Conservation (phyloP, 2,888 invertebrate genomes). For the Lordiphosa fenestrarum region DNA sequence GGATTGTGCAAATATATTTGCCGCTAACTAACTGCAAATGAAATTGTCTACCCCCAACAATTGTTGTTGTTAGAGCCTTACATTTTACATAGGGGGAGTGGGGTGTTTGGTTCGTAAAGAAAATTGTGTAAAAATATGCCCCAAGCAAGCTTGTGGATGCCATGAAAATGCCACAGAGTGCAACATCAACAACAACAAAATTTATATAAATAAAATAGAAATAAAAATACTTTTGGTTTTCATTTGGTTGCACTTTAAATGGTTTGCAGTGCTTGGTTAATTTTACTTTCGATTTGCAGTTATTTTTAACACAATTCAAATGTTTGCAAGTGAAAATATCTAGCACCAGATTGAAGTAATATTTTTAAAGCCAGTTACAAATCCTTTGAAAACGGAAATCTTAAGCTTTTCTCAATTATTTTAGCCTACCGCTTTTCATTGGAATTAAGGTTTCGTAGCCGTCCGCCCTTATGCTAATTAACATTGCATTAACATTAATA, state of each 20-base stretch:
- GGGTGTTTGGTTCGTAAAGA: too few relatives aligned
- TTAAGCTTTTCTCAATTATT: too few relatives aligned
- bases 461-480: too few relatives aligned
- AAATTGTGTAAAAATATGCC: constrained; percentile 51
- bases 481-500: too few relatives aligned
- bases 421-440: too few relatives aligned
- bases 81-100: constrained; percentile 4
- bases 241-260: constrained; percentile 39
- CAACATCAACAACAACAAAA: constrained; percentile 14
- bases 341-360: too few relatives aligned
- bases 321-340: not conserved
- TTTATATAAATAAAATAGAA: constrained; percentile 28
- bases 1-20: constrained; percentile 71
- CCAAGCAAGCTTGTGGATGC: constrained; percentile 26
- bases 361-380: too few relatives aligned
- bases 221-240: constrained; percentile 58
- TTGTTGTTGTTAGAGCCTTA: constrained; percentile 44
- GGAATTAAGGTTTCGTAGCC: too few relatives aligned
- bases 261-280: constrained; percentile 36
- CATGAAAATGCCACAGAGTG: constrained; percentile 52
- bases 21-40: constrained; percentile 62
- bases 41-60: constrained; percentile 56
- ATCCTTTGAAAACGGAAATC: too few relatives aligned
- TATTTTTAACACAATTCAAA: constrained; percentile 7
- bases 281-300: constrained; percentile 26